phyloP scores from a whole-genome alignment of 2,888 invertebrate species.

The Cataglyphis cursor region DNA sequence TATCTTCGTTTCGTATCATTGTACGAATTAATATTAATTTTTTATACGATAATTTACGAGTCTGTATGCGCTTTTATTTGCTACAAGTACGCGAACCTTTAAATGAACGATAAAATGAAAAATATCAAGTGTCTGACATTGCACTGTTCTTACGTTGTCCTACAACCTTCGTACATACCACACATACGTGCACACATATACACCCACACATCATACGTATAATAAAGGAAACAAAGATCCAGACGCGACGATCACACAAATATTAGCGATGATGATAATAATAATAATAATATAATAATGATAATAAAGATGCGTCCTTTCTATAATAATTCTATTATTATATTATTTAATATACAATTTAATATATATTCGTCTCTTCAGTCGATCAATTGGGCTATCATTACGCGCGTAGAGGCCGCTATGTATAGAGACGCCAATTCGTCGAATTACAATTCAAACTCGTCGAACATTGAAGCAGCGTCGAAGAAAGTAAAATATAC shows the following conservation, averaged over 20 bases:
- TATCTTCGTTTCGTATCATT: not conserved
- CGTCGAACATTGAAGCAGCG: slow-evolving; percentile 33
- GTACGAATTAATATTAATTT: not conserved
- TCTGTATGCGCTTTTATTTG: not conserved
- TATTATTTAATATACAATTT: slow-evolving; percentile 73
- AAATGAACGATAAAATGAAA: not conserved
- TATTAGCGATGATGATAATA: slow-evolving; percentile 42
- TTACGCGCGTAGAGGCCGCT: slow-evolving; percentile 60
- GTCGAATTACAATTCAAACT: slow-evolving; percentile 4
- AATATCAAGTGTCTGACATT: slow-evolving; percentile 6
- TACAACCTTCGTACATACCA: slow-evolving; percentile 53
- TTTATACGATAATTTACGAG: not conserved
- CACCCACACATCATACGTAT: slow-evolving; percentile 52
- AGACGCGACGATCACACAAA: slow-evolving; percentile 65
- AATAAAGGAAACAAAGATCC: slow-evolving; percentile 68
- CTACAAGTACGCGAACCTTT: not conserved
- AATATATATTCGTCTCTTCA: slow-evolving; percentile 43
- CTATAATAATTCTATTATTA: slow-evolving; percentile 66
- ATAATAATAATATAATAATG: not conserved
- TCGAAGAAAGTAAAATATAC: slow-evolving; percentile 30
- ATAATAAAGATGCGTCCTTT: slow-evolving; percentile 23
- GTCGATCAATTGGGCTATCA: slow-evolving; percentile 5
- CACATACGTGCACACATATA: slow-evolving; percentile 17
- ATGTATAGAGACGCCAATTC: slow-evolving; percentile 3
- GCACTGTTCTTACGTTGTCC: slow-evolving; percentile 40